Base-by-base conservation (phyloP, 2,888 invertebrate genomes). In the Drosophila nr. perissopoda region DNA sequence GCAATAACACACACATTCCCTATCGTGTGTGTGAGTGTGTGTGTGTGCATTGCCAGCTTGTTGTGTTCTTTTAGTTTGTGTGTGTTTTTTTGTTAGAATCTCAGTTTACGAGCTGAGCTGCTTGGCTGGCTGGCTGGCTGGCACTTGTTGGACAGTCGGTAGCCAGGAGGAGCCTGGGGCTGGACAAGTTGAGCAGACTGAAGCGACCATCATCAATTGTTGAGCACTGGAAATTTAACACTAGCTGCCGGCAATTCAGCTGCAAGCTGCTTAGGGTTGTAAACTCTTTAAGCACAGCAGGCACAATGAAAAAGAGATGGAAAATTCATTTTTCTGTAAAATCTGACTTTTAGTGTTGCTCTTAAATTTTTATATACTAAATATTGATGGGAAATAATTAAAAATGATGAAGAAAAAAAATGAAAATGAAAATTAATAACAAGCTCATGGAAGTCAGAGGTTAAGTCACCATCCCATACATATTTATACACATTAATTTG, bases 51-150 rank as follows among this genome's bases (percentile, higher is more conserved):
- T 42, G 53, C 34, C 51, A 66, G 67, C 48, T 68, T 66, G 67
- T 69, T 70, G 52, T 60, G 42, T 29, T 59, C 27, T 51, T 7
- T 8, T 21, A 68, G 36, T n/a, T 46, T 13, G n/a, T 57, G 25
- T 16, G 10, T 16, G 5, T 38, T 27, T 42, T n/a, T 18, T 16
- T 38, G 31, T 13, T 31, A 16, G 46, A 46, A 57, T 11, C 46
- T 76, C 25, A 65, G 56, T 54, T 75, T 58, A 62, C 77, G 25
- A 61, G 51, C 48, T 59, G 54, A 59, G 69, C 27, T 56, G 54
- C 25, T 54, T 25, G 21, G 46, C 46, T 46, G 18, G 8, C 16
- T 34, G 42, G 11, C 42, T 46, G 21, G 13, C 46, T 34, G 59
- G 25, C 66, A 61, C 76, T 70, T 70, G 61, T 62, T 54, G 66